Conservation (phyloP, 2,797 vertebrate species). For the Tenualosa thibaudeaui region DNA sequence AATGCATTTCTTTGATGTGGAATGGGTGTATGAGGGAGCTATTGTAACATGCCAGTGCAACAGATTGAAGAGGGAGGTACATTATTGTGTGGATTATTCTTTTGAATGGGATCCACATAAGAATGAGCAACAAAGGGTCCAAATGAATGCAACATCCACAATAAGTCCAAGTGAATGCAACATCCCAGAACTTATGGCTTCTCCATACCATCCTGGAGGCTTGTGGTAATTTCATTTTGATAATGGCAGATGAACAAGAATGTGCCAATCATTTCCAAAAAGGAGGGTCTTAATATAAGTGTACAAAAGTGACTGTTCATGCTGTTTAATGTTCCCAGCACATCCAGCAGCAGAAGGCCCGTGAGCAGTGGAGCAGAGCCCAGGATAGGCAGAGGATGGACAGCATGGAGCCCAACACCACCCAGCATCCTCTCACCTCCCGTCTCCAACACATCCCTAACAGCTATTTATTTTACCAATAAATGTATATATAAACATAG, state of each 20-base stretch:
- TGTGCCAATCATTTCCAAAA: background rate
- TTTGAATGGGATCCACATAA: background rate
- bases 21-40: background rate
- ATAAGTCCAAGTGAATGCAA: too few species aligned
- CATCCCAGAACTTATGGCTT: background rate
- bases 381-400: background rate
- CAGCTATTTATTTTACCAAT: slow-evolving; percentile 8
- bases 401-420: background rate
- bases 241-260: background rate
- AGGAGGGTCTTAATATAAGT: background rate
- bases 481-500: background rate
- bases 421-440: background rate
- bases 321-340: slow-evolving; percentile 12
- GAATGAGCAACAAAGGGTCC: background rate
- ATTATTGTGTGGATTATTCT: background rate
- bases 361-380: background rate
- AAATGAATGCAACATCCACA: background rate
- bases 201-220: background rate
- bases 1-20: background rate
- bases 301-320: background rate
- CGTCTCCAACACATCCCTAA: background rate
- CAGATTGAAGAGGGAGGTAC: background rate
- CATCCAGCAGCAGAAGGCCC: background rate
- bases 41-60: background rate
- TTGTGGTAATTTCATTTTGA: background rate